phyloP scores from a whole-genome alignment of 2,888 invertebrate species.

The Smittia aterrima region DNA sequence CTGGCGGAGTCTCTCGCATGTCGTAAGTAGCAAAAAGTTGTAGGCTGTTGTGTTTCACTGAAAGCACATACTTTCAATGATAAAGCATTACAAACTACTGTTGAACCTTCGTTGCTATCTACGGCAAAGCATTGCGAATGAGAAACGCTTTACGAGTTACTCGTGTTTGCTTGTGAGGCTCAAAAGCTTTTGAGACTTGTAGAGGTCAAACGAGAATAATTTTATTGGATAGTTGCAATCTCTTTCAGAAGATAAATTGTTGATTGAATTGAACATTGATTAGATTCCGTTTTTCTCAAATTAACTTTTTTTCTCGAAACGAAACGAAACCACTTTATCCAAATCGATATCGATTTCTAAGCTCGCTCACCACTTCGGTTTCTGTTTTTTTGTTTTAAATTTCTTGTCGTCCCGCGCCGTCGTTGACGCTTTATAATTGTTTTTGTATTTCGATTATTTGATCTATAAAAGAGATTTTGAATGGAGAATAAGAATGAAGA shows the following conservation, averaged over 20 bases:
- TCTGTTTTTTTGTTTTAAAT: not conserved
- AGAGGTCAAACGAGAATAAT: too few relatives aligned
- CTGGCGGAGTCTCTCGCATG: not conserved
- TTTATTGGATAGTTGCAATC: too few relatives aligned
- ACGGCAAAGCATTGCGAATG: not conserved
- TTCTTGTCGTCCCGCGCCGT: not conserved
- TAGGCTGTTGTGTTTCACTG: not conserved
- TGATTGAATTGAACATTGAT: not conserved
- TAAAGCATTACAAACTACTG: slow-evolving; percentile 10
- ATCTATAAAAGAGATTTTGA: slow-evolving; percentile 28
- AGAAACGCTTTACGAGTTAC: not conserved
- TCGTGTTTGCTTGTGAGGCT: too few relatives aligned
- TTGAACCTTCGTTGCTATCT: not conserved
- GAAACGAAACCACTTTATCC: not conserved
- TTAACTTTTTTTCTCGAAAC: not conserved
- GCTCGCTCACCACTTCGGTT: not conserved
- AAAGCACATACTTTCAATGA: not conserved
- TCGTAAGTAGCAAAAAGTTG: slow-evolving; percentile 3
- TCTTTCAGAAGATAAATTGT: not conserved
- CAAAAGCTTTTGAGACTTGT: too few relatives aligned
- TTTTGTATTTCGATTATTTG: slow-evolving; percentile 19
- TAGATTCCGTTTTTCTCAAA: not conserved
- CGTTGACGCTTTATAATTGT: slow-evolving; percentile 23
- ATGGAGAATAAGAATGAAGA: slow-evolving; percentile 17
- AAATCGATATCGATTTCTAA: not conserved